Conservation (phyloP, 2,888 invertebrate genomes). For the Tupiocoris notatus region DNA sequence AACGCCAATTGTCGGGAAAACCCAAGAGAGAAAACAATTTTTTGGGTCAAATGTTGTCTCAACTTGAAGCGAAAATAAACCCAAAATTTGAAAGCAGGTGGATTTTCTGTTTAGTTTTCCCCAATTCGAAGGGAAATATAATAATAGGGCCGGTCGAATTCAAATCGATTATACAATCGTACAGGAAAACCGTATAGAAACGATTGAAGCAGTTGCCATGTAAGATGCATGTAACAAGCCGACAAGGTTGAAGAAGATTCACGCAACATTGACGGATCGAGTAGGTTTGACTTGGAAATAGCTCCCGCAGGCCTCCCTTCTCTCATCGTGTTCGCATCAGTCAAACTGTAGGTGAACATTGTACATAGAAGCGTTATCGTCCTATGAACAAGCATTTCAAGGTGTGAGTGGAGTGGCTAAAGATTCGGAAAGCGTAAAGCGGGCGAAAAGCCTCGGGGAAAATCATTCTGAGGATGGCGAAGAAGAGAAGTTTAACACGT, state of each 20-base stretch:
- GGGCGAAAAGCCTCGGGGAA: neutral
- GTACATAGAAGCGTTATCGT: neutral
- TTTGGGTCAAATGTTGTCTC: too few species aligned
- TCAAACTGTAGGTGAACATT: too few species aligned
- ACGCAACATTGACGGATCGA: conserved; percentile 29
- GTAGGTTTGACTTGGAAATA: conserved; percentile 34
- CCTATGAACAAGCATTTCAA: neutral
- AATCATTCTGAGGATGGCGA: neutral
- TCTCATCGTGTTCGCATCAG: neutral
- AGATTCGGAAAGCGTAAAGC: neutral
- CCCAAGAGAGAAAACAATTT: too few species aligned
- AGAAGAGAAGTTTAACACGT: neutral
- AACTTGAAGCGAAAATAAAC: too few species aligned
- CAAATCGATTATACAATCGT: too few species aligned
- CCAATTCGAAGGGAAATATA: too few species aligned
- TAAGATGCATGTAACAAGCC: conserved; percentile 13
- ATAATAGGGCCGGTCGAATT: too few species aligned
- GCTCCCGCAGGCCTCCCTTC: neutral
- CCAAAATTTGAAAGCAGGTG: too few species aligned
- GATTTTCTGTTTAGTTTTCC: too few species aligned
- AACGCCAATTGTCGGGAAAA: too few species aligned
- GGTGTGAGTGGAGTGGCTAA: too few species aligned
- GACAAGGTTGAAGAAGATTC: neutral
- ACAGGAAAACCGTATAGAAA: neutral
- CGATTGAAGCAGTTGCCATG: conserved; percentile 24